Evolutionary conservation across 1,140 invertebrate genomes (phyloP).

Genomic region (Drosophila sulfurigaster): DNA sequence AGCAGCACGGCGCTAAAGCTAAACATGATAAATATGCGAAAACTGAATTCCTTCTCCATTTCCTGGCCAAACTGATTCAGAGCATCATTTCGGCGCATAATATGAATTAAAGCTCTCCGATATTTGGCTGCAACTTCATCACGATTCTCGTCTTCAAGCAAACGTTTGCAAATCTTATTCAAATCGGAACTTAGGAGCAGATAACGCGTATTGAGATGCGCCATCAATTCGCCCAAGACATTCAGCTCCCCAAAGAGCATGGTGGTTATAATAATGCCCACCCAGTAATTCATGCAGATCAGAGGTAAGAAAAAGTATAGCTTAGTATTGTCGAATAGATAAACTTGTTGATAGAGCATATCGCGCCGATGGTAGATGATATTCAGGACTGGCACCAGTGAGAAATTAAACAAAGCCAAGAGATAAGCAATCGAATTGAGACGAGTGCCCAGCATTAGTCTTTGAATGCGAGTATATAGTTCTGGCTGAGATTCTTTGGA

Average conservation of each 20-base stretch:
- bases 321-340: slow-evolving; percentile 63
- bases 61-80: slow-evolving; percentile 62
- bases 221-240: slow-evolving; percentile 69
- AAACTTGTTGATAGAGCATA: slow-evolving; percentile 69
- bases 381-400: slow-evolving; percentile 56
- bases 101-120: slow-evolving; percentile 36
- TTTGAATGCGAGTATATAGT: slow-evolving; percentile 50
- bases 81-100: slow-evolving; percentile 59
- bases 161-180: background rate
- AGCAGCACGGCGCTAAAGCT: slow-evolving; percentile 65
- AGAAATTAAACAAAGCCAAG: slow-evolving; percentile 59
- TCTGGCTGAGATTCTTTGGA: slow-evolving; percentile 34
- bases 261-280: slow-evolving; percentile 64
- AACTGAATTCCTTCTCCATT: slow-evolving; percentile 67
- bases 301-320: slow-evolving; percentile 55
- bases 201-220: slow-evolving; percentile 74
- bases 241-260: slow-evolving; percentile 73
- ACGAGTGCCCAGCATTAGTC: slow-evolving; percentile 56
- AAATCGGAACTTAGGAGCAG: slow-evolving; percentile 56
- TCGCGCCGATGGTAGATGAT: slow-evolving; percentile 57
- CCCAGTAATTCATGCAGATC: slow-evolving; percentile 59
- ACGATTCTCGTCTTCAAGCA: slow-evolving; percentile 5
- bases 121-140: slow-evolving; percentile 37
- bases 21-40: slow-evolving; percentile 74
- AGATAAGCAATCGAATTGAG: slow-evolving; percentile 62